A percentile compares a stretch with the other conserved stretches of the same genome.
Conservation (phyloP, 2,797 vertebrate species). For the Hippopotamyrus pictus region DNA sequence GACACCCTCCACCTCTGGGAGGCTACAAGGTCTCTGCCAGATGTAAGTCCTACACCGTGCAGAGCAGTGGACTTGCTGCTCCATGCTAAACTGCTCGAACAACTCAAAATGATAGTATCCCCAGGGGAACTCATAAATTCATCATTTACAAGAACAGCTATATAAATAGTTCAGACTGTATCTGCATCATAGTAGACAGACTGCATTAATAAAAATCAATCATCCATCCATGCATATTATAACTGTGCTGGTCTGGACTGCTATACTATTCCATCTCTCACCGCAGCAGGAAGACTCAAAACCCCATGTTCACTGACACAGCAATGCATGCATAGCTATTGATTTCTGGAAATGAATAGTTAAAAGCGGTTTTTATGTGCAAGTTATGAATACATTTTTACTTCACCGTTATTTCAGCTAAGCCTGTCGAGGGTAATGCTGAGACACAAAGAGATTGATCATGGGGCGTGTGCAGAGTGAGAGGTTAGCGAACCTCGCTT, state of each 20-base stretch:
- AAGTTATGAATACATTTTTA: neutral
- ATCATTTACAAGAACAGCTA: constrained; percentile 2
- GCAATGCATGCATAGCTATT: neutral
- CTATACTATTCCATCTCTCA: neutral
- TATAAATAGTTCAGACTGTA: constrained; percentile 9
- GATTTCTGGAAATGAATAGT: neutral
- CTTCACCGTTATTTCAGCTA: neutral
- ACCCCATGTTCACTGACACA: constrained; percentile 16
- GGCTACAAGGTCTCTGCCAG: constrained; percentile 88
- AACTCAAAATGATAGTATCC: neutral
- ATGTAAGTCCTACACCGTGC: constrained; percentile 64
- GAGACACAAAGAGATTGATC: neutral
- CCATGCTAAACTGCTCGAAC: neutral
- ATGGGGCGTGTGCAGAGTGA: neutral
- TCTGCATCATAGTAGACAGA: neutral
- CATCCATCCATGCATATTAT: neutral
- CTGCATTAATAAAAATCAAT: constrained; percentile 5
- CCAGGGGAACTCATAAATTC: neutral
- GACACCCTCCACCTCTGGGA: constrained; percentile 72
- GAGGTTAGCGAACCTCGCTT: neutral
- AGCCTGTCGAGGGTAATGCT: neutral
- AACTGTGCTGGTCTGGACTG: neutral
- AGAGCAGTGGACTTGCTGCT: neutral
- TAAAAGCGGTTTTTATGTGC: neutral
- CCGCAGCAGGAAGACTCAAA: neutral